Conservation (phyloP, 2,888 invertebrate species). For the Villa cingulata region DNA sequence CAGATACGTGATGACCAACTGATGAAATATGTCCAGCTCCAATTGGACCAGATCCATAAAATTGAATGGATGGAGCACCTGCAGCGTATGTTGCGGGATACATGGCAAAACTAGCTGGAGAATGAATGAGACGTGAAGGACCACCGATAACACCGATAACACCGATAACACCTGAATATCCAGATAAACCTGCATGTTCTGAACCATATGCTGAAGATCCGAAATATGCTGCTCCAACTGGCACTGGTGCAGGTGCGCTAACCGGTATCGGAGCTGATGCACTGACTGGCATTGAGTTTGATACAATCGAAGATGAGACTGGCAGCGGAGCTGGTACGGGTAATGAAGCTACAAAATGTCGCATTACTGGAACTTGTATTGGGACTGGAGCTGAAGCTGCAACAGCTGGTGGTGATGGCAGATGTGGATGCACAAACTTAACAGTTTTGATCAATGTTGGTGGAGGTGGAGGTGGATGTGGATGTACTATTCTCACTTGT, state of each 20-base stretch:
- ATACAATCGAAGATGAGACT: background rate
- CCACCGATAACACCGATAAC: too few relatives aligned
- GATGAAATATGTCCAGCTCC: too few relatives aligned
- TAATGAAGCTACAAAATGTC: background rate
- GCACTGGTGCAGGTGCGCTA: background rate
- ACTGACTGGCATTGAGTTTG: background rate
- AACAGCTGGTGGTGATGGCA: background rate
- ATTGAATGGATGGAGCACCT: background rate
- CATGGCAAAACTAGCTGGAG: background rate
- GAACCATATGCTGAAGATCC: too few relatives aligned
- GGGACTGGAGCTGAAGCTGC: background rate
- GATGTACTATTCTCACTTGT: background rate
- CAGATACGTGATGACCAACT: too few relatives aligned
- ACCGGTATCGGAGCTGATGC: background rate
- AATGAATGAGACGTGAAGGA: background rate
- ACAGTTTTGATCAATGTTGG: background rate
- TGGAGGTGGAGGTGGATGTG: background rate
- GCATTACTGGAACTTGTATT: background rate
- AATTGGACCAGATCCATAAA: background rate
- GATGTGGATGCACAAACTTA: background rate
- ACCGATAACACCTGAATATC: too few relatives aligned
- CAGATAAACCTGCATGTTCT: too few relatives aligned
- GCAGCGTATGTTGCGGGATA: background rate
- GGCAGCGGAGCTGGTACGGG: background rate
- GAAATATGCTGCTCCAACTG: too few relatives aligned